Conservation (phyloP, 2,113 vertebrate species). For the Hemiscyllium ocellatum region DNA sequence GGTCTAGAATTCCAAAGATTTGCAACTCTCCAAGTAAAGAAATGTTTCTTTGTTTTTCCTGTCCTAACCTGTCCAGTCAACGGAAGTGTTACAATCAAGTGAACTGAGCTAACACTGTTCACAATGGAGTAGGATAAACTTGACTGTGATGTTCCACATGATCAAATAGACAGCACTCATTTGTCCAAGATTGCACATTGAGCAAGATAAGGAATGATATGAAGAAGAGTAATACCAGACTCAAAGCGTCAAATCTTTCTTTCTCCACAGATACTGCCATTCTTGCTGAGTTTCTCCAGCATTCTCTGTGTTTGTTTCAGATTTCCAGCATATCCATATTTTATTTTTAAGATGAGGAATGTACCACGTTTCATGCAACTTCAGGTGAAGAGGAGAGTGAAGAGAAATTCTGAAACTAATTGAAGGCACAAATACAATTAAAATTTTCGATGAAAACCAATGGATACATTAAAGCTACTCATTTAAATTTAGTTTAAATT, state of each 20-base stretch:
- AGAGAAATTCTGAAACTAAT: background rate
- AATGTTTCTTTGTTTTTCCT: background rate
- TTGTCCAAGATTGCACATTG: background rate
- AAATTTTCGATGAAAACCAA: background rate
- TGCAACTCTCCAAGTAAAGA: background rate
- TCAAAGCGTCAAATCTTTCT: too few relatives aligned
- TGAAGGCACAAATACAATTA: background rate
- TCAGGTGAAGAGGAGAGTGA: background rate
- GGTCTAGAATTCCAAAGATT: background rate
- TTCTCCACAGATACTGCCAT: too few relatives aligned
- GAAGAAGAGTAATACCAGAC: too few relatives aligned
- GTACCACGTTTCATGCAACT: background rate
- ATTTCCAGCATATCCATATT: too few relatives aligned
- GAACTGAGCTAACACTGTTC: background rate
- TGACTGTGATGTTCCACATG: background rate
- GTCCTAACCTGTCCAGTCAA: background rate
- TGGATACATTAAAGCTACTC: background rate
- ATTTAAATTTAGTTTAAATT: background rate
- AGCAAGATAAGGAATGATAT: background rate
- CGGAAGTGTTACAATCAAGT: background rate
- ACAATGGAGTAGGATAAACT: background rate
- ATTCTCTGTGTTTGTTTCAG: too few relatives aligned
- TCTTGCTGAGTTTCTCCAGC: too few relatives aligned
- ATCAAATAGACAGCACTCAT: background rate
- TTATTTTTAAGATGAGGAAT: too few relatives aligned